phyloP scores from a whole-genome alignment of 1,140 invertebrate genomes.

The Oedothorax gibbosus region DNA sequence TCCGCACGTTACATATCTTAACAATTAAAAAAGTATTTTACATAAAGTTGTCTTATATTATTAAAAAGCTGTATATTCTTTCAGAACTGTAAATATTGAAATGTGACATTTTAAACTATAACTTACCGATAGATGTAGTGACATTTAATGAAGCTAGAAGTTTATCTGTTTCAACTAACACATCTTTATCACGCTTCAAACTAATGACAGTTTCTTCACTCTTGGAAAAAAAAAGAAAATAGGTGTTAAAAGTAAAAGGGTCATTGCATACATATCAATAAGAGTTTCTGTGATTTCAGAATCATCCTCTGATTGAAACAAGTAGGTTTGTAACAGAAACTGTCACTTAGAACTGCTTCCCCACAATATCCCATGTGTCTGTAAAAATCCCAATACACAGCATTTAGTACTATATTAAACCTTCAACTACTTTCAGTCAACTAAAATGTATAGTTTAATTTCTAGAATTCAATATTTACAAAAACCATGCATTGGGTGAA shows the following conservation, averaged over 20 bases:
- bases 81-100: background rate
- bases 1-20: too few relatives aligned
- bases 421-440: background rate
- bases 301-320: background rate
- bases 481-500: background rate
- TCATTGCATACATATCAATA: background rate
- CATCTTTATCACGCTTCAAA: slow-evolving; percentile 46
- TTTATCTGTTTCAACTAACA: slow-evolving; percentile 53
- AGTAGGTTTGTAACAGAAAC: too few relatives aligned
- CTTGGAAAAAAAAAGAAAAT: slow-evolving; percentile 10
- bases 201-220: slow-evolving; percentile 41
- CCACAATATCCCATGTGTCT: background rate
- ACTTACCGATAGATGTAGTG: slow-evolving; percentile 41
- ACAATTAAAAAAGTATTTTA: too few relatives aligned
- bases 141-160: slow-evolving; percentile 54
- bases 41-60: too few relatives aligned
- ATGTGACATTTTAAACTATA: background rate
- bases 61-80: too few relatives aligned
- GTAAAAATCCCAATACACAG: background rate
- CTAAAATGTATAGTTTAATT: background rate
- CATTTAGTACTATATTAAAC: background rate
- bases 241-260: background rate
- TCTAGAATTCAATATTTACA: too few relatives aligned
- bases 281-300: background rate
- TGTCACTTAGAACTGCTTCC: background rate